Percentiles rank a stretch among this genome's conserved stretches.
phyloP scores from a whole-genome alignment of 64 coral and sea anemone species.

The Trachythela sp. region DNA sequence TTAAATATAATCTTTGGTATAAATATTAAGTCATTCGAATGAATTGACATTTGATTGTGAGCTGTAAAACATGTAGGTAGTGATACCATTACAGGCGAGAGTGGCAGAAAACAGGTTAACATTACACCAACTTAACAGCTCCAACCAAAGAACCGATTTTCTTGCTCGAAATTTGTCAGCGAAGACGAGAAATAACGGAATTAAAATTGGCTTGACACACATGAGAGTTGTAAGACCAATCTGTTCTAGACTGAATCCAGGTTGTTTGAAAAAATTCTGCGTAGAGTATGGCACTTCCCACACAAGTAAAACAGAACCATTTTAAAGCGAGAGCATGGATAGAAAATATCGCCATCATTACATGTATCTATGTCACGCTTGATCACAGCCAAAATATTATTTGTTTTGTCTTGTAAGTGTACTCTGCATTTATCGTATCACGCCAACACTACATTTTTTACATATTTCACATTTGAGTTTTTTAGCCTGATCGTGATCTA shows the following conservation, averaged over 20 bases:
- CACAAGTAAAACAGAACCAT: neutral
- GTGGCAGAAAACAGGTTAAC: neutral
- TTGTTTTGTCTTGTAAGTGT: too few species aligned
- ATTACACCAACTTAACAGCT: neutral
- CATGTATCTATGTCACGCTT: too few species aligned
- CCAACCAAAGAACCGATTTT: neutral
- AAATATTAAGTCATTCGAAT: neutral
- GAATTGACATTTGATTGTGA: neutral
- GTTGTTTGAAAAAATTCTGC: neutral
- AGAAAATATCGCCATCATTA: neutral
- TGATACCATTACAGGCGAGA: neutral
- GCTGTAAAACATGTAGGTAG: neutral
- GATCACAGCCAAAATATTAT: too few species aligned
- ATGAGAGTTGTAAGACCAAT: neutral
- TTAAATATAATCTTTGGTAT: neutral
- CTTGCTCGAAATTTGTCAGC: neutral
- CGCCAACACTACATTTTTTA: too few species aligned
- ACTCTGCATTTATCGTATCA: too few species aligned
- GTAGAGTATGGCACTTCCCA: neutral
- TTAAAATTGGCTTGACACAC: neutral
- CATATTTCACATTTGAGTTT: too few species aligned
- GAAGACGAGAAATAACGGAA: neutral
- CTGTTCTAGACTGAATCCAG: neutral
- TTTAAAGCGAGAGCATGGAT: neutral
- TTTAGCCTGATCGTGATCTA: too few species aligned